Evolutionary conservation across 2,888 invertebrate species (phyloP).

Genomic region (Spodoptera exigua): DNA sequence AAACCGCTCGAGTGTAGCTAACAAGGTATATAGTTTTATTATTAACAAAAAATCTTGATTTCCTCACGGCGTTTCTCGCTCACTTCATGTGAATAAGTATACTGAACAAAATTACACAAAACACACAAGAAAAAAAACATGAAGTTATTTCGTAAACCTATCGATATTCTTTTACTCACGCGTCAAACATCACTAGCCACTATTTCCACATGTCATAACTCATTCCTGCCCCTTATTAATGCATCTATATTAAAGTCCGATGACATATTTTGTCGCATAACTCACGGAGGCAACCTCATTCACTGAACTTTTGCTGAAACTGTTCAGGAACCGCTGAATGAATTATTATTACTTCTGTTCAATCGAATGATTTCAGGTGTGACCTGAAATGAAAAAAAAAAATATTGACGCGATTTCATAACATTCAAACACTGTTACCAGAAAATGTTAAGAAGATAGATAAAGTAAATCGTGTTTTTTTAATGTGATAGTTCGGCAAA

Average conservation of each 20-base stretch:
- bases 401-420: too few species aligned
- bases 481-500: too few species aligned
- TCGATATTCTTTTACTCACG: slow-evolving; percentile 6
- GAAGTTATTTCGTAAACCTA: background rate
- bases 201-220: slow-evolving; percentile 70
- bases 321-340: slow-evolving; percentile 28
- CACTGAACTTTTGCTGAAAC: slow-evolving; percentile 28
- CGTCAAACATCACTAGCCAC: slow-evolving; percentile 44
- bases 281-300: slow-evolving; percentile 61
- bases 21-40: too few species aligned
- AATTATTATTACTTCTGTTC: slow-evolving; percentile 29
- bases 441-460: too few species aligned
- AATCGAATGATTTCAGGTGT: slow-evolving; percentile 33
- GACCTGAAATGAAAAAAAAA: too few species aligned
- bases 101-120: background rate
- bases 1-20: too few species aligned
- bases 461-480: too few species aligned
- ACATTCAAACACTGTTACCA: too few species aligned
- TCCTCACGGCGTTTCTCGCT: too few species aligned
- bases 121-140: background rate
- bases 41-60: too few species aligned
- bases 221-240: slow-evolving; percentile 72
- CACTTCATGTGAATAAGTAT: too few species aligned
- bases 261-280: slow-evolving; percentile 79
- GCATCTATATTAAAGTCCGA: slow-evolving; percentile 77